Percentiles rank a stretch among this genome's conserved stretches.
These are phyloP conservation scores for Callosobruchus maculatus DNA, from an alignment of 2,888 invertebrate species.

Conservation along the genomic window DNA sequence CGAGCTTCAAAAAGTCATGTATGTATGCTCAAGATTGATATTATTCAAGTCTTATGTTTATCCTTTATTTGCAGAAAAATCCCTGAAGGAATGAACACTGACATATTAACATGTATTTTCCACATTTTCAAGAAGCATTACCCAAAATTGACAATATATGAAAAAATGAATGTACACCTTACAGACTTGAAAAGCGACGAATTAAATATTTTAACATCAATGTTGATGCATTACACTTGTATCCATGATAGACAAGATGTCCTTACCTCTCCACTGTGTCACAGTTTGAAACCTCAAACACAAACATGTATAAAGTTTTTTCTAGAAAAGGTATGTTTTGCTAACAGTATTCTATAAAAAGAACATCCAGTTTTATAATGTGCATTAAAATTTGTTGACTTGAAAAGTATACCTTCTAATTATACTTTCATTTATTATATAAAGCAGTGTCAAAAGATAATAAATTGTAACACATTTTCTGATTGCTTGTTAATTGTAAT, in stretches of 20 bases:
- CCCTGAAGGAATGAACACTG: slow-evolving; percentile 22
- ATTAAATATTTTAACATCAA: slow-evolving; percentile 34
- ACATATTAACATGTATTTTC: slow-evolving; percentile 31
- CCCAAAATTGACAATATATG: slow-evolving; percentile 30
- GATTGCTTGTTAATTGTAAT: too few relatives aligned
- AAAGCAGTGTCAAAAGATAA: too few relatives aligned
- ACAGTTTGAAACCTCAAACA: slow-evolving; percentile 15
- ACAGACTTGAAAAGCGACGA: slow-evolving; percentile 28
- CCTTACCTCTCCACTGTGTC: slow-evolving; percentile 43
- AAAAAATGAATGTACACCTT: slow-evolving; percentile 29
- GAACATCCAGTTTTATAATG: too few relatives aligned
- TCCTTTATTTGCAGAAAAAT: slow-evolving; percentile 26
- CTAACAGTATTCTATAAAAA: too few relatives aligned
- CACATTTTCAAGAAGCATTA: slow-evolving; percentile 32
- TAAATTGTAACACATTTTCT: too few relatives aligned
- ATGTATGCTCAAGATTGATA: slow-evolving; percentile 24
- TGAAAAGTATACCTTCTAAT: too few relatives aligned
- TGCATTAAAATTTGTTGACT: too few relatives aligned
- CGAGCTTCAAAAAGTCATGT: slow-evolving; percentile 40
- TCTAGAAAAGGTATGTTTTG: background rate
- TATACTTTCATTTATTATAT: too few relatives aligned
- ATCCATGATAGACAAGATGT: slow-evolving; percentile 40
- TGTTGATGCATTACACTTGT: slow-evolving; percentile 45
- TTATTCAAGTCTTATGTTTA: background rate
- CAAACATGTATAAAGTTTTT: background rate